phyloP scores from a whole-genome alignment of 1,140 invertebrate species.

The Zaprionus nigranus region DNA sequence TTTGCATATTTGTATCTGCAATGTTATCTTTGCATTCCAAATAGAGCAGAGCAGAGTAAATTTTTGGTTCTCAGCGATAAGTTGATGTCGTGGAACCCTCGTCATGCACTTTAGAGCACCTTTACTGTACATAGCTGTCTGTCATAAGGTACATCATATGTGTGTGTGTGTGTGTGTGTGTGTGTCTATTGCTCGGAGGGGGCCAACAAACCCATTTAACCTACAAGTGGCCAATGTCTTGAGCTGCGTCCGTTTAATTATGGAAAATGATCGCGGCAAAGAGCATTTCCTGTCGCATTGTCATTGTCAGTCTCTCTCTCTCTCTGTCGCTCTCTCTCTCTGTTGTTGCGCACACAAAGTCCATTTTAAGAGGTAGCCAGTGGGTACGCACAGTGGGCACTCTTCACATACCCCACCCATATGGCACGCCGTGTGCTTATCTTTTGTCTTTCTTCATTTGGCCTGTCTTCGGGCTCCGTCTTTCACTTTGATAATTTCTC shows the following conservation, averaged over 20 bases:
- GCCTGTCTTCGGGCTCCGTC: slow-evolving; percentile 42
- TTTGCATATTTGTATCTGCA: not conserved
- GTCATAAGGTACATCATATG: slow-evolving; percentile 24
- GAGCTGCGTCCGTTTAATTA: slow-evolving; percentile 70
- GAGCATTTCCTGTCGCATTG: slow-evolving; percentile 73
- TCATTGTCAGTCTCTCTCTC: slow-evolving; percentile 29
- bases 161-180: slow-evolving; percentile 7
- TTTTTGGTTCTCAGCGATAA: not conserved
- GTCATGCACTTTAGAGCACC: slow-evolving; percentile 5
- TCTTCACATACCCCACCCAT: slow-evolving; percentile 16
- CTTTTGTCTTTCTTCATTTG: slow-evolving; percentile 40
- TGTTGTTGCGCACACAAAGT: slow-evolving; percentile 45
- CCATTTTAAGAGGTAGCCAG: slow-evolving; percentile 41
- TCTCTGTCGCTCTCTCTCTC: slow-evolving; percentile 5
- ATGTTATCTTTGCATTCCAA: not conserved
- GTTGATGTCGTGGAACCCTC: not conserved
- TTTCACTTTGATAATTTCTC: slow-evolving; percentile 76
- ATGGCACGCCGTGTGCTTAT: slow-evolving; percentile 39
- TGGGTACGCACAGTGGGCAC: not conserved
- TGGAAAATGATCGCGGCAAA: slow-evolving; percentile 76
- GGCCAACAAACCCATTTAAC: slow-evolving; percentile 79
- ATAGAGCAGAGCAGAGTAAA: not conserved
- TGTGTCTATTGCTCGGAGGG: slow-evolving; percentile 28
- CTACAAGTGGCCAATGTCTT: slow-evolving; percentile 76
- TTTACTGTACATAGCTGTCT: slow-evolving; percentile 17